phyloP scores from a whole-genome alignment of 2,888 invertebrate genomes.

The Xanthia icteritia region DNA sequence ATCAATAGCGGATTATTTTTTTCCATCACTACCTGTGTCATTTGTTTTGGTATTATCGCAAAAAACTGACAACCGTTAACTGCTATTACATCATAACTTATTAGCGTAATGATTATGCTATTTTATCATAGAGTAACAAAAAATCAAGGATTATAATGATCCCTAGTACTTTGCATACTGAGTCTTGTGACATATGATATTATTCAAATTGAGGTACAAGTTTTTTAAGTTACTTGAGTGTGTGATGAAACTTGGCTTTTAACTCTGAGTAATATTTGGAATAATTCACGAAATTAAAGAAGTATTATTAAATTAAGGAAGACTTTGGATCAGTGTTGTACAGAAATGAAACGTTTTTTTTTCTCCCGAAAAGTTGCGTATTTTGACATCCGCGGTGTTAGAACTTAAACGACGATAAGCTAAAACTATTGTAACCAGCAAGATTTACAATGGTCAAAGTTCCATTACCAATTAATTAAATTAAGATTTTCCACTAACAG shows the following conservation, averaged over 20 bases:
- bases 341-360: no score
- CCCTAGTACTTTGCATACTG: conserved; percentile 10
- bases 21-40: conserved; percentile 25
- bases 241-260: background rate
- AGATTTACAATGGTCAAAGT: background rate
- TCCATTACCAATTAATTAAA: background rate
- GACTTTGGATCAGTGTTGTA: no score
- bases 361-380: no score
- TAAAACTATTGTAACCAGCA: background rate
- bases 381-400: no score
- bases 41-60: conserved; percentile 24
- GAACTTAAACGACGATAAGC: no score
- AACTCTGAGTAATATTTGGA: no score
- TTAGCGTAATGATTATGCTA: conserved; percentile 36
- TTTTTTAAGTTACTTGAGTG: background rate
- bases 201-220: conserved; percentile 26
- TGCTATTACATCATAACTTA: conserved; percentile 36
- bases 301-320: no score
- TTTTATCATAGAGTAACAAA: conserved; percentile 26
- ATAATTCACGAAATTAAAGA: background rate
- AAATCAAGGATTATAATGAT: conserved; percentile 23
- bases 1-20: conserved; percentile 41
- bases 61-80: conserved; percentile 53
- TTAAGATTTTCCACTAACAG: background rate
- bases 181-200: conserved; percentile 8